phyloP scores from a whole-genome alignment of 2,113 vertebrate genomes.

The Charadrius vociferus region DNA sequence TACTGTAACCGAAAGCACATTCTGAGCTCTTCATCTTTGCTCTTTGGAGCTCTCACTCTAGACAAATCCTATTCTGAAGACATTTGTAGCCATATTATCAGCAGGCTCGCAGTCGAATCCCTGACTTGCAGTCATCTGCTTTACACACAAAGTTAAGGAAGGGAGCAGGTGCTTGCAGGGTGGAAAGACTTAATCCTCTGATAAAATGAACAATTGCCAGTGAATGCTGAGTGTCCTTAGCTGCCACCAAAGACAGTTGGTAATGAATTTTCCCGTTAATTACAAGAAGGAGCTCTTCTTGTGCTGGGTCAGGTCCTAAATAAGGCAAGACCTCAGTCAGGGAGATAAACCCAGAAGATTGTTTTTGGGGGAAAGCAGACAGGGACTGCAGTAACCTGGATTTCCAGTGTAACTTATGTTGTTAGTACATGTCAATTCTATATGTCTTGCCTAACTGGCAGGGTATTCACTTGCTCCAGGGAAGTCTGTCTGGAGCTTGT shows the following conservation, averaged over 20 bases:
- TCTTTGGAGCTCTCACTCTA: background rate
- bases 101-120: background rate
- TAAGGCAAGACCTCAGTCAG: background rate
- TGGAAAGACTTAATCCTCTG: constrained; percentile 8
- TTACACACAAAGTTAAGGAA: background rate
- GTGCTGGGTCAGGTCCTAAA: background rate
- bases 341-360: background rate
- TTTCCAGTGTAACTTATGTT: background rate
- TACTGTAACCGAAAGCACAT: background rate
- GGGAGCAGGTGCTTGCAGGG: background rate
- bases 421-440: background rate
- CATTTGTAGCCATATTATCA: background rate
- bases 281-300: background rate
- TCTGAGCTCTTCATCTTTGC: background rate
- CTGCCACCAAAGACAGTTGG: background rate
- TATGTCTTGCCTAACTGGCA: background rate
- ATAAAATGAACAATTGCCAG: background rate
- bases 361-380: background rate
- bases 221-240: background rate
- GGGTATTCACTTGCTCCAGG: background rate
- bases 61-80: background rate
- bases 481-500: background rate
- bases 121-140: background rate
- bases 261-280: background rate
- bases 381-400: background rate